Evolutionary conservation across 2,113 vertebrate species (phyloP), one percentile per base, ranked within the genome.

Genomic region (Ammodytes marinus): DNA sequence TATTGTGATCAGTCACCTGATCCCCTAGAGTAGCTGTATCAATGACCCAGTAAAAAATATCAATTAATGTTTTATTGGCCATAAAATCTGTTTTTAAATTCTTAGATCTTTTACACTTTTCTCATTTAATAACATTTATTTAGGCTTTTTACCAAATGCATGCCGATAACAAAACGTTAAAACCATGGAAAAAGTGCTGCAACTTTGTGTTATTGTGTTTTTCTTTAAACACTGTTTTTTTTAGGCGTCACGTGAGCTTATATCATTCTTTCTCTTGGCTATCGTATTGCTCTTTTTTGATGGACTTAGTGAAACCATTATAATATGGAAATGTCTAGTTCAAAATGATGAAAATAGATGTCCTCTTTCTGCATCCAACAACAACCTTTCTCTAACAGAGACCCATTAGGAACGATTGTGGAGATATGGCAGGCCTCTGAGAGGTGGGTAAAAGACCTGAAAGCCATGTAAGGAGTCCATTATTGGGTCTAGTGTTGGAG

Each of bases 381-480:
- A 19, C 35, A 60, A 17, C 37, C 10, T 55, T 14, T 27, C 27
- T 27, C 27, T 27, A 27, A 27, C 27, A 27, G 27, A 90, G 39
- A 76, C 80, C 75, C 47, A 69, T 64, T 85, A 19, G 73, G 27
- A 86, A 42, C 78, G 92, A 94, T 93, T 27, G 68, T 75, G 76
- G 52, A 90, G 91, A 94, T 91, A 94, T 43, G 53, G 54, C 54
- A 6, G 61, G 54, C 46, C 77, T 85, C 45, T 84, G 87, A 78
- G 54, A 68, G 70, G 70, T 69, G 74, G 67, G 37, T 13, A 49
- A 64, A 67, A 47, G 71, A 87, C 81, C 86, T 89, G 80, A 87
- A 85, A 90, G 83, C 87, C 65, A 73, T 64, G 57, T 70, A 80
- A 82, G 54, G 77, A 75, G 82, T 93, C 91, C 91, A 94, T 93